phyloP scores from a whole-genome alignment of 2,888 invertebrate genomes.

The Choreutis nemorana region DNA sequence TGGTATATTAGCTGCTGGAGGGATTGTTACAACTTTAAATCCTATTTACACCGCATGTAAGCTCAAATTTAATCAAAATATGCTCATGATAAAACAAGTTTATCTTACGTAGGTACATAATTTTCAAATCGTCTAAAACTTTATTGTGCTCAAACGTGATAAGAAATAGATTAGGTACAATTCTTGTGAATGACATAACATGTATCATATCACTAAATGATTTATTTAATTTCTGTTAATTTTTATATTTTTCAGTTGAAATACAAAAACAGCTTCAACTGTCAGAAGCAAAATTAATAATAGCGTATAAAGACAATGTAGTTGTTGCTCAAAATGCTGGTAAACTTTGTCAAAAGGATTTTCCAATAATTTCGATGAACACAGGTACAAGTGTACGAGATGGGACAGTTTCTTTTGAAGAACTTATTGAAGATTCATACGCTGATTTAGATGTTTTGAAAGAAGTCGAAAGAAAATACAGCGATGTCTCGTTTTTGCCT shows the following conservation, averaged over 20 bases:
- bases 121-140: no score
- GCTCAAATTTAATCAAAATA: slow-evolving; percentile 5
- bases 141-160: not conserved
- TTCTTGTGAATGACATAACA: not conserved
- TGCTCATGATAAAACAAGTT: not conserved
- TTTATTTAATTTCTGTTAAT: not conserved
- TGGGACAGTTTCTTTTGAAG: slow-evolving; percentile 67
- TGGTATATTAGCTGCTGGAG: slow-evolving; percentile 69
- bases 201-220: not conserved
- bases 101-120: no score
- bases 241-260: slow-evolving; percentile 58
- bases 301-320: slow-evolving; percentile 58
- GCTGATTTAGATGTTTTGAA: slow-evolving; percentile 55
- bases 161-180: not conserved
- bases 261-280: slow-evolving; percentile 64
- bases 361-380: slow-evolving; percentile 58
- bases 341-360: slow-evolving; percentile 33
- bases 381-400: slow-evolving; percentile 33
- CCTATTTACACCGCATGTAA: slow-evolving; percentile 68
- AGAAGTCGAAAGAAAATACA: slow-evolving; percentile 31
- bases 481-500: slow-evolving; percentile 73
- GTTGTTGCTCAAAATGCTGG: slow-evolving; percentile 50
- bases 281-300: slow-evolving; percentile 62
- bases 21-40: slow-evolving; percentile 70
- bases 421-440: slow-evolving; percentile 52